Percentiles rank a stretch among this genome's conserved stretches.
Conservation (phyloP, 2,113 vertebrate species). For the Pterophyllum scalare region DNA sequence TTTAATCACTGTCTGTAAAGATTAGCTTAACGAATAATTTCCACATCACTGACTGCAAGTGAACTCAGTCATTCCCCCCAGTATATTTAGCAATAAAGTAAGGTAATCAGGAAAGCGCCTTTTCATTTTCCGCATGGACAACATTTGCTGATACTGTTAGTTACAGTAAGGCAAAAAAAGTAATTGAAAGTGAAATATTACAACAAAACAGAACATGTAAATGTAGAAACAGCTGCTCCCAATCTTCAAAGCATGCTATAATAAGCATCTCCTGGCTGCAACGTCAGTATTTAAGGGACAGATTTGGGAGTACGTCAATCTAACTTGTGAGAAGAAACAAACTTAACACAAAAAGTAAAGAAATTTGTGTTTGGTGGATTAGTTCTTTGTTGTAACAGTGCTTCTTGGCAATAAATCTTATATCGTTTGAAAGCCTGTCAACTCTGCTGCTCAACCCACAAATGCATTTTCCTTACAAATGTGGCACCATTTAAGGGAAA, state of each 20-base stretch:
- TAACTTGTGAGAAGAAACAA: background rate
- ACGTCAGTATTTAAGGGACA: background rate
- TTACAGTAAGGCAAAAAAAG: background rate
- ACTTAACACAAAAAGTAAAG: too few species aligned
- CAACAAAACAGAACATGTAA: background rate
- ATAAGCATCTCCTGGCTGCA: background rate
- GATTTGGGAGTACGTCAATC: background rate
- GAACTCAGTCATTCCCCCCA: background rate
- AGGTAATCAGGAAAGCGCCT: background rate
- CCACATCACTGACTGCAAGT: background rate
- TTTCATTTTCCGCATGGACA: background rate
- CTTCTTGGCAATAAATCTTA: too few species aligned
- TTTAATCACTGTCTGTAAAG: constrained; percentile 8
- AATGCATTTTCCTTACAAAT: too few species aligned
- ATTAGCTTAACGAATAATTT: constrained; percentile 1
- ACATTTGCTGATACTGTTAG: background rate
- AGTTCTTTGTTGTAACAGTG: too few species aligned
- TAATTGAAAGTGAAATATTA: background rate
- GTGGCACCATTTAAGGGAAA: too few species aligned
- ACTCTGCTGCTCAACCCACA: too few species aligned
- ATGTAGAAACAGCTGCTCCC: background rate
- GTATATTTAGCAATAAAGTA: background rate
- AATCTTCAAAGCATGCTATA: background rate
- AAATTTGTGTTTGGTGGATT: too few species aligned
- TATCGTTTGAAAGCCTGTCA: too few species aligned